Percentiles rank a stretch among this genome's conserved stretches.
phyloP scores from a whole-genome alignment of 2,888 invertebrate genomes.

The Congeria kusceri region DNA sequence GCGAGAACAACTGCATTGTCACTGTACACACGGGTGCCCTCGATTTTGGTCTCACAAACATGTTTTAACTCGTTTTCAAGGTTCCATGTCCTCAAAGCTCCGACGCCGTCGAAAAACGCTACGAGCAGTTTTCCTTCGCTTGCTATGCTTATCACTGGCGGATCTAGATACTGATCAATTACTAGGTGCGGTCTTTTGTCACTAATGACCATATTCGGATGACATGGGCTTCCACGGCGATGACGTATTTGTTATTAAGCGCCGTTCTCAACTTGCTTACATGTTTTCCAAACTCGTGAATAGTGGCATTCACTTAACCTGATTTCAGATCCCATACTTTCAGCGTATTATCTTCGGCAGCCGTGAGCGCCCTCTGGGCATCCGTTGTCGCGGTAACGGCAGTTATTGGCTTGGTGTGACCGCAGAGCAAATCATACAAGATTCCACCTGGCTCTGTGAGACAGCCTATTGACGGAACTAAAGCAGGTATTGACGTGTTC shows the following conservation, averaged over 20 bases:
- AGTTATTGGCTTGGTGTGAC: constrained; percentile 82
- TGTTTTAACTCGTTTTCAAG: constrained; percentile 68
- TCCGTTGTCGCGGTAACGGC: constrained; percentile 81
- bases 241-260: constrained; percentile 69
- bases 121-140: constrained; percentile 77
- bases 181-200: constrained; percentile 69
- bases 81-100: constrained; percentile 78
- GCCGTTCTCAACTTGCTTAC: constrained; percentile 75
- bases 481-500: constrained; percentile 75
- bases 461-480: constrained; percentile 82
- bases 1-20: constrained; percentile 79
- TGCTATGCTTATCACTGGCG: constrained; percentile 78
- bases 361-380: constrained; percentile 79
- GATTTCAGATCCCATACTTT: constrained; percentile 83
- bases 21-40: constrained; percentile 75
- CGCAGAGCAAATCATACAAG: constrained; percentile 81
- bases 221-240: constrained; percentile 78
- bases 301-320: constrained; percentile 79
- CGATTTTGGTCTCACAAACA: constrained; percentile 68
- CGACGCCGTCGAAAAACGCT: constrained; percentile 81
- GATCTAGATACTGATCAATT: constrained; percentile 77
- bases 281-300: constrained; percentile 77
- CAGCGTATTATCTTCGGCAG: constrained; percentile 81
- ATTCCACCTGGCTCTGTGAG: constrained; percentile 82
- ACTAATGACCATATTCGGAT: constrained; percentile 79